Evolutionary conservation across 2,113 vertebrate species (phyloP), one percentile per base, ranked within the genome.

Genomic region (Suncus etruscus): DNA sequence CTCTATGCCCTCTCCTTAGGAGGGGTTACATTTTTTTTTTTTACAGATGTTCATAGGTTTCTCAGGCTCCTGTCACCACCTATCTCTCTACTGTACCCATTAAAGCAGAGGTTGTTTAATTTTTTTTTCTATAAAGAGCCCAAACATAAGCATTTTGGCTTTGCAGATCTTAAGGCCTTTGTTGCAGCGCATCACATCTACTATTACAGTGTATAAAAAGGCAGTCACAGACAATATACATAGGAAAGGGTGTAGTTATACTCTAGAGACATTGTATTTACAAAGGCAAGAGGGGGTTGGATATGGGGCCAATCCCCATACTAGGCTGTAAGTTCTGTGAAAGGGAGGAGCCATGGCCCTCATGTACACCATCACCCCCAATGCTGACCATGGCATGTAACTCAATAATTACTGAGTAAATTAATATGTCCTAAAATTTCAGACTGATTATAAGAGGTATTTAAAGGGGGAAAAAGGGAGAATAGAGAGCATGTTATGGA

Each of bases 391-490:
- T 58, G 29, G 45, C 8, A 65, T 6, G 3, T 12, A 73, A 73
- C 20, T 72, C 31, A 70, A 61, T 50, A 72, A 32, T 29, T 81
- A 81, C 31, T 66, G 25, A 86, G 85, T 58, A n/a, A 65, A 80
- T 78, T 63, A 70, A 72, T 32, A 79, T 39, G 32, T 47, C 24
- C 58, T 69, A 82, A 61, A 48, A 79, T 32, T 39, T 78, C 32
- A 91, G 32, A 65, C 82, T 87, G 29, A 22, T 39, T 74, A 58
- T 65, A 47, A 80, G 29, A 78, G 29, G 82, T 14, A n/a, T 65
- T n/a, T 20, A 74, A 72, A 85, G 78, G 80, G 86, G 92, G 87
- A 86, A 27, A 27, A 24, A 75, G 65, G 51, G 39, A 39, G 39
- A 39, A 39, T 39, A 5, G 39, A 39, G 39, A 39, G 39, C 39